Base-by-base conservation (phyloP, 2,797 vertebrate species). In the Borostomias antarcticus region DNA sequence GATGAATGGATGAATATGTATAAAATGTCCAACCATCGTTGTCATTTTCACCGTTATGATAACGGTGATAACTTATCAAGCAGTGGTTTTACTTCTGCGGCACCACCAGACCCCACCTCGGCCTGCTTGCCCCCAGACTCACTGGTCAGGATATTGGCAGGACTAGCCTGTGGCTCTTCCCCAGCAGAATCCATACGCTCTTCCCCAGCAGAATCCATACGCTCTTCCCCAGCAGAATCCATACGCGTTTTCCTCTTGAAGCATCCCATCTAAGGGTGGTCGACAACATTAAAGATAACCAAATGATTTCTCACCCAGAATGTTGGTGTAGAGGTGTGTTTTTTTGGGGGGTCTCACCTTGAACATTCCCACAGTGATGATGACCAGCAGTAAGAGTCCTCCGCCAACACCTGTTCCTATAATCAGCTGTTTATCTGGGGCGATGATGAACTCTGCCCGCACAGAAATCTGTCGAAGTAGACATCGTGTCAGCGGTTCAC, bases 321-420 rank as follows among this genome's bases (percentile, higher is more conserved):
- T 19, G 7, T 48, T 21, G 45, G n/a, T 48, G n/a, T 8, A 7
- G 45, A 50, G 21, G 48, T 50, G 48, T 2, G 48, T 5, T 21
- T 23, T 9, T 19, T 21, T 21, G 48, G 21, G 9, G 23, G 25
- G 19, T 15, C 75, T 82, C 51, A 92, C 90, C 85, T 84, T 90
- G 9, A 40, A 68, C 84, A 89, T 78, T 58, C 88, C 45, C 59
- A 85, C 0, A 5, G 79, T 50, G 25, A 88, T 26, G 9, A 91
- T 70, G 43, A 90, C 8, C 25, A 92, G 32, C 8, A 91, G 26
- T 0, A 89, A 3, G 2, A 91, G 0, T n/a, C 90, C 90, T 2
- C 79, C 0, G 19, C 1, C 74, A 4, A 0, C 68, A 40, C 88
- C 89, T 32, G 72, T 85, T 10, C 1, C 0, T 8, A 64, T 71